Evolutionary conservation across 2,888 invertebrate genomes (phyloP), one percentile per base, ranked within the genome.

Genomic region (Tyria jacobaeae): DNA sequence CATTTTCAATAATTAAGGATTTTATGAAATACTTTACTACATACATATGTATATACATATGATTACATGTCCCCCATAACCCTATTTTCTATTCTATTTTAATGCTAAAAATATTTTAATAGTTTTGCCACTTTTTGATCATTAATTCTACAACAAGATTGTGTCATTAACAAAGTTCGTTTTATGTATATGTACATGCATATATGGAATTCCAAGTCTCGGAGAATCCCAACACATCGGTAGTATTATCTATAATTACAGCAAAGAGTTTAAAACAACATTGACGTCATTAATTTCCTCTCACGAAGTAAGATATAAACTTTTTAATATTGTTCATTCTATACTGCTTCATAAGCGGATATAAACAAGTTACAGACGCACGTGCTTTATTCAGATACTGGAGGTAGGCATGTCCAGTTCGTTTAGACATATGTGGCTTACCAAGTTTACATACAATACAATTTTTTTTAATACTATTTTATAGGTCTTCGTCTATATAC

Each of bases 331-430:
- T 2, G 17, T 35, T 51, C 7, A 21, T 35, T 14, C 34, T 51
- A 6, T 35, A 51, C 2, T 21, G 35, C 12, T 3, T 21, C 2
- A 12, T 4, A 35, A 51, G 15, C 51, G 51, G 24, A 35, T 24
- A 35, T 35, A 51, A 9, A 51, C 51, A 7, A 14, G 51, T 51
- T 21, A 7, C 24, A 35, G 21, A 51, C 7, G 34, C 51, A 51
- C 51, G 51, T 51, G 51, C 21, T 49, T 31, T 51, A 9, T 21
- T 35, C 21, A 21, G 15, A 35, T 44, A 21, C 17, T 3, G 17
- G 1, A 44, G 21, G 17, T 15, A 37, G 10, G 10, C 0, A 7
- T n/a, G 21, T 3, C 41, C 41, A 9, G 7, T 14, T 21, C 35
- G 7, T 35, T 2, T 17, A 34, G 12, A 50, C 31, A 21, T 17